These are phyloP conservation scores for Coranthus polyacanthus DNA, from an alignment of 2,797 vertebrate species.

Conservation along the genomic window DNA sequence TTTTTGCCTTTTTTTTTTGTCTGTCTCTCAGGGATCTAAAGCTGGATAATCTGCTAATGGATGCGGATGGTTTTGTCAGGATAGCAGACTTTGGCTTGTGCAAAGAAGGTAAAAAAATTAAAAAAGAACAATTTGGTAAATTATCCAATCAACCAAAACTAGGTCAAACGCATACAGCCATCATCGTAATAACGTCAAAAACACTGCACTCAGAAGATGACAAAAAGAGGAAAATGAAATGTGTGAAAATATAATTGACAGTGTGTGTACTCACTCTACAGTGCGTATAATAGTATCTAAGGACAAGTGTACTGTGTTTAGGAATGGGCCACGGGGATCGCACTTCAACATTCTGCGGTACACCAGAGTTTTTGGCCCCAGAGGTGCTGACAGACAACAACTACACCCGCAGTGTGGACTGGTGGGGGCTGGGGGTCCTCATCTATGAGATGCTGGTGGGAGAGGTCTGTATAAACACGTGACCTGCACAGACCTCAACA, in stretches of 20 bases:
- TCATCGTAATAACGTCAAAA: too few species aligned
- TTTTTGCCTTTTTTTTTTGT: background rate
- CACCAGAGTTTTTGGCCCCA: slow-evolving; percentile 95
- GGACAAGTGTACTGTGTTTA: slow-evolving; percentile 57
- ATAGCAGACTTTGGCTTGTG: slow-evolving; percentile 96
- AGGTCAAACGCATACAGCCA: background rate
- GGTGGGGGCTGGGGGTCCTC: slow-evolving; percentile 97
- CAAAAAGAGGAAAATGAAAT: too few species aligned
- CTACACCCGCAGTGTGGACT: slow-evolving; percentile 95
- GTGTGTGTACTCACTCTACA: background rate
- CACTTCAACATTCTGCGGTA: slow-evolving; percentile 96
- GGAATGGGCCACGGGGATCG: slow-evolving; percentile 94
- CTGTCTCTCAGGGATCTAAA: slow-evolving; percentile 89
- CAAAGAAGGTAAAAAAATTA: slow-evolving; percentile 75
- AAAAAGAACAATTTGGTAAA: too few species aligned
- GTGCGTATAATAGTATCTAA: background rate
- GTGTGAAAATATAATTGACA: background rate
- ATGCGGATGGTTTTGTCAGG: slow-evolving; percentile 92
- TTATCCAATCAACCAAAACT: background rate
- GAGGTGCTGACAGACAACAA: slow-evolving; percentile 94
- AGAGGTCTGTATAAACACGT: slow-evolving; percentile 87
- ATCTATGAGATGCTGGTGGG: slow-evolving; percentile 97
- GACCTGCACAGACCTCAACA: background rate
- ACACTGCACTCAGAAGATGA: rapidly evolving
- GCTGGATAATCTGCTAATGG: slow-evolving; percentile 95